These are phyloP conservation scores for Melikaiella ostensackeni DNA, from an alignment of 2,888 invertebrate species.

Conservation along the genomic window DNA sequence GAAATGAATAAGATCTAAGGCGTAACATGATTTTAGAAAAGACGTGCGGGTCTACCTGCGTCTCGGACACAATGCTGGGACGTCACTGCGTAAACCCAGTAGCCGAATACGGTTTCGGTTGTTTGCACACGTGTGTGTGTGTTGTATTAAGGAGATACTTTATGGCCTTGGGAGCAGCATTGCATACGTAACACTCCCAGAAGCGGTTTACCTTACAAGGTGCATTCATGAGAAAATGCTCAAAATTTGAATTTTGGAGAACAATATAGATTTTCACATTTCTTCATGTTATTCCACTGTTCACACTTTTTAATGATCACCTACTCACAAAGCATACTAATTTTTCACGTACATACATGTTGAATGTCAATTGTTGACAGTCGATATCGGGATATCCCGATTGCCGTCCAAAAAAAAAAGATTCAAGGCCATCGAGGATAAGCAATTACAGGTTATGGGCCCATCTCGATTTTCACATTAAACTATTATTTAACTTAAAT, in stretches of 20 bases:
- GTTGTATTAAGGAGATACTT: conserved; percentile 34
- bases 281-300: not conserved
- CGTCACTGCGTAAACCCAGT: conserved; percentile 35
- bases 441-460: too few species aligned
- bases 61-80: conserved; percentile 27
- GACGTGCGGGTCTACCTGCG: conserved; percentile 25
- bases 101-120: conserved; percentile 27
- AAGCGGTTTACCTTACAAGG: not conserved
- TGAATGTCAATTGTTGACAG: not conserved
- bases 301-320: conserved; percentile 4
- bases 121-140: conserved; percentile 22
- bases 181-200: conserved; percentile 18
- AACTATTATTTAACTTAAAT: too few species aligned
- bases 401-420: too few species aligned
- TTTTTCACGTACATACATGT: not conserved
- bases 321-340: not conserved
- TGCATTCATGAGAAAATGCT: not conserved
- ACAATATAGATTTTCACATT: not conserved
- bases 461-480: too few species aligned
- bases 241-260: not conserved
- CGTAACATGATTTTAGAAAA: conserved; percentile 34
- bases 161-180: not conserved
- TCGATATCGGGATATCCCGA: too few species aligned
- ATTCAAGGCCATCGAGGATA: too few species aligned
- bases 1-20: conserved; percentile 32